These are phyloP conservation scores for Heliconius charithonia DNA, from an alignment of 2,888 invertebrate genomes.

Conservation along the genomic window DNA sequence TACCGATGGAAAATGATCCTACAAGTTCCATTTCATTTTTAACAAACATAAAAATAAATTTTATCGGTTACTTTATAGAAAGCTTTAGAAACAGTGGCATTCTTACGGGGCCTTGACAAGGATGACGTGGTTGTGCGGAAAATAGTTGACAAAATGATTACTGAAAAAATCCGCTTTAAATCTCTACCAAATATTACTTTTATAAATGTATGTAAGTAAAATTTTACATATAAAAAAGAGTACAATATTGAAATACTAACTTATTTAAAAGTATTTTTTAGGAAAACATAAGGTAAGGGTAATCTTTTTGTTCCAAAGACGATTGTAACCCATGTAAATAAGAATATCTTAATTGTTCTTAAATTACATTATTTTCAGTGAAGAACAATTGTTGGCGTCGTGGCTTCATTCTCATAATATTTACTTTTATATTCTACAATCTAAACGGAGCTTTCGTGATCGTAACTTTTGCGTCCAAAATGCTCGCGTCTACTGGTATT, in stretches of 20 bases:
- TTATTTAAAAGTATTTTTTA: no score
- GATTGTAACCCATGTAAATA: no score
- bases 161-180: constrained; percentile 60
- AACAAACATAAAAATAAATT: no score
- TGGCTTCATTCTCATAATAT: constrained; percentile 54
- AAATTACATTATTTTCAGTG: constrained; percentile 50
- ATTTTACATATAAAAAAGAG: constrained; percentile 27
- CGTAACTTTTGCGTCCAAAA: constrained; percentile 62
- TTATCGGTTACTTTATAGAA: constrained; percentile 51
- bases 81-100: constrained; percentile 58
- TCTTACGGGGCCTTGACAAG: constrained; percentile 57
- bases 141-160: constrained; percentile 61
- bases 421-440: constrained; percentile 54
- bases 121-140: constrained; percentile 59
- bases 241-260: no score
- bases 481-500: constrained; percentile 63
- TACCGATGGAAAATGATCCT: no score
- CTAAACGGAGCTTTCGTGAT: constrained; percentile 64
- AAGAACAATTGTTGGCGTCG: constrained; percentile 62
- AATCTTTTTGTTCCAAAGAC: no score
- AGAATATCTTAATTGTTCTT: neutral
- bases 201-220: constrained; percentile 62
- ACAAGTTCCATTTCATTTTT: no score
- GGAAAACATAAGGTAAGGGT: no score
- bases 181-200: constrained; percentile 60